Percentiles rank a stretch among this genome's conserved stretches.
These are phyloP conservation scores for Agonum fuliginosum DNA, from an alignment of 2,888 invertebrate species.

Conservation along the genomic window DNA sequence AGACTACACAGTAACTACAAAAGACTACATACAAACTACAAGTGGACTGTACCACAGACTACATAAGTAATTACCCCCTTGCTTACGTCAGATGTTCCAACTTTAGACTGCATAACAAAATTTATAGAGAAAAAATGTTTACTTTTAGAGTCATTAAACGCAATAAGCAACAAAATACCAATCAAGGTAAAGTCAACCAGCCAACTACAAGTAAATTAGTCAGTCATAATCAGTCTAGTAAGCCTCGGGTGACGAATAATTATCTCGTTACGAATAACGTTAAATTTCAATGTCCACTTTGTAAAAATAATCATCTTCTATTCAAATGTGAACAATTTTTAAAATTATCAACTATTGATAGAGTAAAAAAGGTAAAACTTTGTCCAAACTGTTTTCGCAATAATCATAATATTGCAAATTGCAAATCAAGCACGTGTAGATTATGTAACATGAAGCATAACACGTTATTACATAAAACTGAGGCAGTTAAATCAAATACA, in stretches of 20 bases:
- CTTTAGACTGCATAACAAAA: conserved; percentile 40
- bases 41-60: too few relatives aligned
- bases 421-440: conserved; percentile 27
- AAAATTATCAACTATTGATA: conserved; percentile 1
- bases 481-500: neutral
- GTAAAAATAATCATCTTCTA: conserved; percentile 46
- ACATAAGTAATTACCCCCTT: too few relatives aligned
- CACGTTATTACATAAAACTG: conserved; percentile 38
- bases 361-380: conserved; percentile 35
- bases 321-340: conserved; percentile 50
- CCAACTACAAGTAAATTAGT: neutral
- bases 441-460: conserved; percentile 52
- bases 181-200: neutral
- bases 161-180: conserved; percentile 14
- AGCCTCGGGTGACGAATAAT: neutral
- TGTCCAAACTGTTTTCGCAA: conserved; percentile 54
- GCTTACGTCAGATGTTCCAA: neutral
- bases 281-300: conserved; percentile 26
- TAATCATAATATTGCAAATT: conserved; percentile 23
- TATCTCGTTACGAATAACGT: neutral
- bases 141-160: conserved; percentile 8
- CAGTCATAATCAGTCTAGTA: neutral
- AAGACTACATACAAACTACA: too few relatives aligned
- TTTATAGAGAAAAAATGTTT: conserved; percentile 34
- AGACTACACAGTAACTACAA: too few relatives aligned